A percentile compares a stretch with the other conserved stretches of the same genome.
Conservation (phyloP, 2,888 invertebrate genomes). For the Lepidochitona cinerea region DNA sequence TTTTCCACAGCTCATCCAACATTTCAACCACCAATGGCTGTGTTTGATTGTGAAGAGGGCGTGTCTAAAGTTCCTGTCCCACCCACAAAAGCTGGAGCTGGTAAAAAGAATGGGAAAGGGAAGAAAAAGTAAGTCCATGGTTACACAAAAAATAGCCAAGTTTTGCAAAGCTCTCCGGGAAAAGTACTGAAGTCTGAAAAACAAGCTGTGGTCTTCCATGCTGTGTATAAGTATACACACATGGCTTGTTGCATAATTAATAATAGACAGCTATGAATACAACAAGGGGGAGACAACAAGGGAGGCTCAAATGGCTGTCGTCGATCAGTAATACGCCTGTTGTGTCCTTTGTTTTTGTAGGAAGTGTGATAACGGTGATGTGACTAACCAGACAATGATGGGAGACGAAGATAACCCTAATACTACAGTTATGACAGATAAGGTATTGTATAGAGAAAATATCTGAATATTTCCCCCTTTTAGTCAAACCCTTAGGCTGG, state of each 20-base stretch:
- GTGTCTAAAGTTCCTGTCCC: constrained; percentile 20
- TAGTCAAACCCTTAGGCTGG: too few relatives aligned
- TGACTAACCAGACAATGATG: background rate
- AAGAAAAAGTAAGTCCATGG: constrained; percentile 33
- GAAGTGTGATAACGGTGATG: background rate
- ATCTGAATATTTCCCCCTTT: too few relatives aligned
- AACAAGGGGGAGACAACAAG: too few relatives aligned
- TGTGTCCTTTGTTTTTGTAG: background rate
- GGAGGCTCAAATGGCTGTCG: too few relatives aligned
- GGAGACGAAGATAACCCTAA: background rate
- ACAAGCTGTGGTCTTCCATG: too few relatives aligned
- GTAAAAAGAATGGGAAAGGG: constrained; percentile 46
- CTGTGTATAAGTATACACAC: too few relatives aligned
- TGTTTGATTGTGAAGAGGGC: constrained; percentile 63
- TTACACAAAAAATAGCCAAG: too few relatives aligned
- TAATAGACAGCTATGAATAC: too few relatives aligned
- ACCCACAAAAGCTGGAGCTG: constrained; percentile 12
- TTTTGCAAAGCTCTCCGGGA: too few relatives aligned
- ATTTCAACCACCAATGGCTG: constrained; percentile 63
- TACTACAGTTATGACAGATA: background rate
- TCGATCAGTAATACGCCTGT: too few relatives aligned
- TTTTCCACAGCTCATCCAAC: constrained; percentile 60
- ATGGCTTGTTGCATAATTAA: too few relatives aligned
- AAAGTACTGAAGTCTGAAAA: too few relatives aligned
- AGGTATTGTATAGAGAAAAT: background rate